These are phyloP conservation scores for Platypus cylindrus DNA, from an alignment of 2,888 invertebrate genomes.

Conservation along the genomic window DNA sequence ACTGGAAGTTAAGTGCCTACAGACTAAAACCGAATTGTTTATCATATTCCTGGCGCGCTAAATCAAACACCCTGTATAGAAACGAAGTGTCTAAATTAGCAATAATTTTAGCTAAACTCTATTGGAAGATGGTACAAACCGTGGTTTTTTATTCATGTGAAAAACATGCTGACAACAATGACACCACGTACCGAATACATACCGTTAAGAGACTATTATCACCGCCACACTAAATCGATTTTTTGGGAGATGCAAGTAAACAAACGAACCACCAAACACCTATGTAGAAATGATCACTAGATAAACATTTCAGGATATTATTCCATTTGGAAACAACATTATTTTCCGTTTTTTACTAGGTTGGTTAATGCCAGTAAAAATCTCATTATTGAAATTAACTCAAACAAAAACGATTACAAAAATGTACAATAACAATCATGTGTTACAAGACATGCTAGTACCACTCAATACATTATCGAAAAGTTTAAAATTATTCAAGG, in stretches of 20 bases:
- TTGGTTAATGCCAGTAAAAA: slow-evolving; percentile 75
- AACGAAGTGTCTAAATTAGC: too few relatives aligned
- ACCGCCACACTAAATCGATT: slow-evolving; percentile 64
- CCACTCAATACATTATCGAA: slow-evolving; percentile 49
- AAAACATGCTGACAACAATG: slow-evolving; percentile 36
- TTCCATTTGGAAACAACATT: slow-evolving; percentile 67
- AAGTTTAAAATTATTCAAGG: slow-evolving; percentile 51
- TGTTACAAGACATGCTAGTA: slow-evolving; percentile 72
- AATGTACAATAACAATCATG: slow-evolving; percentile 63
- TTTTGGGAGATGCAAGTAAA: slow-evolving; percentile 73
- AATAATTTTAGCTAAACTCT: slow-evolving; percentile 44
- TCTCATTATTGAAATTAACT: slow-evolving; percentile 65
- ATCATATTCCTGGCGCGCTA: too few relatives aligned
- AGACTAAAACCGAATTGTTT: too few relatives aligned
- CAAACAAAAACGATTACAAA: slow-evolving; percentile 55
- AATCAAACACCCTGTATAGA: too few relatives aligned
- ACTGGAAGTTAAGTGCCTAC: too few relatives aligned
- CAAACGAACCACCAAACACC: too few relatives aligned
- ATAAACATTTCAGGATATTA: slow-evolving; percentile 65
- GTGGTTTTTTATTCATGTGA: slow-evolving; percentile 74
- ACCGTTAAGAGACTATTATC: slow-evolving; percentile 70
- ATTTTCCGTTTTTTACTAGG: slow-evolving; percentile 62
- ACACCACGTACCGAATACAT: slow-evolving; percentile 50
- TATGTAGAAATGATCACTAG: too few relatives aligned
- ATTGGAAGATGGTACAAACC: slow-evolving; percentile 70